phyloP scores from a whole-genome alignment of 2,888 invertebrate species.

The Aphidoletes aphidimyza region DNA sequence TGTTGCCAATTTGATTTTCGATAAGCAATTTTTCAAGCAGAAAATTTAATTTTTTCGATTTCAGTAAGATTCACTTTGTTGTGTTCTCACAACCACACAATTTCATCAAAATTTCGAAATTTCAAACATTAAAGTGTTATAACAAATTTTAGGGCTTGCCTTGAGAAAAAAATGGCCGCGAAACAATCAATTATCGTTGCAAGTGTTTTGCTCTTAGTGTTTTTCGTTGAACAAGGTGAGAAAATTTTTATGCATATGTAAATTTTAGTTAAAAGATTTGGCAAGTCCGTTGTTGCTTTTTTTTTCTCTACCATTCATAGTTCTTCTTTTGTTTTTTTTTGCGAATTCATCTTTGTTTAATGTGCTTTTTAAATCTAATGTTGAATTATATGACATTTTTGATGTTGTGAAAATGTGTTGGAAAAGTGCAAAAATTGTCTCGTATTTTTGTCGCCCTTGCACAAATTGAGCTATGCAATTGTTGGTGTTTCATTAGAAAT shows the following conservation, averaged over 20 bases:
- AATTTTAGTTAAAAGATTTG: neutral
- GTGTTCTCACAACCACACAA: too few relatives aligned
- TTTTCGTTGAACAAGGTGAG: slow-evolving; percentile 31
- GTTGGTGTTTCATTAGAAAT: neutral
- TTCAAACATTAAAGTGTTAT: neutral
- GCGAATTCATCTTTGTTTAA: neutral
- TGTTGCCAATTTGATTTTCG: slow-evolving; percentile 10
- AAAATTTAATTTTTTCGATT: neutral
- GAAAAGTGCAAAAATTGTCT: neutral
- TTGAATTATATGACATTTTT: neutral
- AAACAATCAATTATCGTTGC: slow-evolving; percentile 26
- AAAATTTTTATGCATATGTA: slow-evolving; percentile 2
- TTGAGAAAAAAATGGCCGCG: slow-evolving; percentile 2
- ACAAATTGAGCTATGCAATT: neutral
- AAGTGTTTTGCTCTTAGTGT: slow-evolving; percentile 23
- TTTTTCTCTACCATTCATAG: neutral
- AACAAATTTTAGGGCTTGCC: neutral
- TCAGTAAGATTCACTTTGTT: neutral
- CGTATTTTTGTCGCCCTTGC: neutral
- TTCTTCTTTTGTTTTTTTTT: neutral
- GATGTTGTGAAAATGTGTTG: neutral
- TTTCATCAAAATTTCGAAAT: slow-evolving; percentile 2
- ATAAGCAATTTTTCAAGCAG: neutral
- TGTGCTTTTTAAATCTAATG: neutral
- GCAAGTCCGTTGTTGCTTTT: neutral